Conservation (phyloP, 2,113 vertebrate species). For the Danio rerio region GRCz12tu NC_133193.1:27169501-27170000, state of each 20-base stretch:
- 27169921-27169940: slow-evolving; percentile 5
- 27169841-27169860: neutral
- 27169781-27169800: neutral
- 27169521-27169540: neutral
- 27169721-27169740: neutral
- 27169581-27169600: slow-evolving; percentile 15
- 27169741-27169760: neutral
- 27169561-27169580: slow-evolving; percentile 26
- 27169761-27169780: neutral
- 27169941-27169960: neutral
- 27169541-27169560: slow-evolving; percentile 18
- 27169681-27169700: neutral
- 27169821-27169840: too few species aligned
- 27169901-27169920: neutral
- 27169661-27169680: neutral
- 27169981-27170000: slow-evolving; percentile 25
- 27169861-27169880: neutral
- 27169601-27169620: neutral
- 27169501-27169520: neutral
- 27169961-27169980: slow-evolving; percentile 24
- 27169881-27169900: neutral
- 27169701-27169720: neutral
- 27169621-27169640: neutral
- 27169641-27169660: neutral
- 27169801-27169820: too few species aligned